A percentile compares a stretch with the other conserved stretches of the same genome.
These are phyloP conservation scores for Aphelenchoides besseyi DNA, from an alignment of 1,140 invertebrate genomes.

Conservation along the genomic window DNA sequence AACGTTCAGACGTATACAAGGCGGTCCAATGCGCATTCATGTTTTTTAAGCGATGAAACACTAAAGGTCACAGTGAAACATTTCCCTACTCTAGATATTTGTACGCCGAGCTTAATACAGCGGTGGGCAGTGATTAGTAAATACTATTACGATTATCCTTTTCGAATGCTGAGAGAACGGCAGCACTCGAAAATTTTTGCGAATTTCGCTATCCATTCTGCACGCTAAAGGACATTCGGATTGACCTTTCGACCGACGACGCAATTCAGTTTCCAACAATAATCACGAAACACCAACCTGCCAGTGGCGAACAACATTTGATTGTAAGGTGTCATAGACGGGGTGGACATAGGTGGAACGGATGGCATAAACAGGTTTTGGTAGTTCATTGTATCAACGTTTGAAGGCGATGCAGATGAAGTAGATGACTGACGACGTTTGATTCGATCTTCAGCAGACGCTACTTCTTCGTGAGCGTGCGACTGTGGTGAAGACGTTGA, in stretches of 20 bases:
- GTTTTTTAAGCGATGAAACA: no score
- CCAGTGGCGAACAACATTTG: slow-evolving; percentile 4
- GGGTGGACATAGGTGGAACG: not conserved
- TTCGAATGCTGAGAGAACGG: not conserved
- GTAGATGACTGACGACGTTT: not conserved
- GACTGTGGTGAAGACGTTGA: not conserved
- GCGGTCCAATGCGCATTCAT: no score
- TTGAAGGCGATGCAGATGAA: not conserved
- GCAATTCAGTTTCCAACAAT: not conserved
- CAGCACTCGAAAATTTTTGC: slow-evolving; percentile 6
- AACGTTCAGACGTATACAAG: no score
- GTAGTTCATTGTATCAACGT: slow-evolving; percentile 2
- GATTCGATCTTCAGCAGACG: not conserved
- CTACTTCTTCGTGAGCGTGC: not conserved
- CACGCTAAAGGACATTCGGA: not conserved
- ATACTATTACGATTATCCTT: not conserved
- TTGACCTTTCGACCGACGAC: not conserved
- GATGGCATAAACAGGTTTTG: slow-evolving; percentile 2
- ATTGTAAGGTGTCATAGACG: not conserved
- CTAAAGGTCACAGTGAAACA: slow-evolving; percentile 1
- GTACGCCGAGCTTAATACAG: no score
- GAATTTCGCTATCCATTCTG: no score
- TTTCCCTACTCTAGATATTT: not conserved
- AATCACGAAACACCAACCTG: not conserved
- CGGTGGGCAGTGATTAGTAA: not conserved